These are phyloP conservation scores for Poeciliopsis turrubarensis DNA, from an alignment of 2,113 vertebrate genomes.

Conservation along the genomic window DNA sequence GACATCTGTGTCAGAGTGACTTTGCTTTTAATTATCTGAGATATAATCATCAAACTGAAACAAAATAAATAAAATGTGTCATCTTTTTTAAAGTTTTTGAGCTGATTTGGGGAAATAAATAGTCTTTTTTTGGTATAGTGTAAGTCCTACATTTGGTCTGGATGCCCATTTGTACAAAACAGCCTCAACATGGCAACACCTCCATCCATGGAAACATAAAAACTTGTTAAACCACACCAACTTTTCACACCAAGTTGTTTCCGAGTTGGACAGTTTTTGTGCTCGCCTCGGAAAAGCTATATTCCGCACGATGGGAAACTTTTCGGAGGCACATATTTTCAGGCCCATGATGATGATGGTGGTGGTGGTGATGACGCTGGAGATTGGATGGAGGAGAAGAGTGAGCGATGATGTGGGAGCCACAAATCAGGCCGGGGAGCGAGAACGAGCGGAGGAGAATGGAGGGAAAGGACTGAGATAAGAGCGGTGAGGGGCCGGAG, in stretches of 20 bases:
- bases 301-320: not conserved
- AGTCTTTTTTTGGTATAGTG: not conserved
- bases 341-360: not conserved
- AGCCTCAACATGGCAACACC: not conserved
- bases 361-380: slow-evolving; percentile 7
- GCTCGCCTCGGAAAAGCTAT: slow-evolving; percentile 5
- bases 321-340: slow-evolving; percentile 25
- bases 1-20: too few species aligned
- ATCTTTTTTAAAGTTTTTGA: not conserved
- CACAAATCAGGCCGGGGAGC: slow-evolving; percentile 26
- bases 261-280: not conserved
- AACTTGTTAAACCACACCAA: not conserved
- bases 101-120: not conserved
- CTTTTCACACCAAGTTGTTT: not conserved
- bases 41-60: not conserved
- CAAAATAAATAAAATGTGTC: not conserved
- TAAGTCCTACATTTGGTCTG: not conserved
- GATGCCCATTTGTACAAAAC: not conserved
- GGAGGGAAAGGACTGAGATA: slow-evolving; percentile 51
- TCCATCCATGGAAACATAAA: not conserved
- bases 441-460: slow-evolving; percentile 34
- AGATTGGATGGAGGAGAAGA: slow-evolving; percentile 28
- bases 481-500: slow-evolving; percentile 34
- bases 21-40: not conserved
- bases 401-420: slow-evolving; percentile 45